Conservation (phyloP, 2,888 invertebrate species). For the Agonopterix subpropinquella region DNA sequence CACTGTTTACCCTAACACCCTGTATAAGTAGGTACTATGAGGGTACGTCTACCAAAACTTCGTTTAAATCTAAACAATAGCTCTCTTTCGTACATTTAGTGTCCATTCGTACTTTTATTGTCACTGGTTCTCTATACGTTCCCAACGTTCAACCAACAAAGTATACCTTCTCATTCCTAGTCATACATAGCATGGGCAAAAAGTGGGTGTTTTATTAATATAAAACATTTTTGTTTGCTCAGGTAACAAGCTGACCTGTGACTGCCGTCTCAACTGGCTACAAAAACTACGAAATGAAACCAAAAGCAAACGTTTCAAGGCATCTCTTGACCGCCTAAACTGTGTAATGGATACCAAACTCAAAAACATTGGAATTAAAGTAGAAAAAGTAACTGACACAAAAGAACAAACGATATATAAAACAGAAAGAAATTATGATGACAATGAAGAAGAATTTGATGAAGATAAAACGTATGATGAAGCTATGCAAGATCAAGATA, state of each 20-base stretch:
- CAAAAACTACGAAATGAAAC: conserved; percentile 85
- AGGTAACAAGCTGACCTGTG: conserved; percentile 89
- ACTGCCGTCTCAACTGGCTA: conserved; percentile 88
- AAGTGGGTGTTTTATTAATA: no score
- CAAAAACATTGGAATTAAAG: conserved; percentile 35
- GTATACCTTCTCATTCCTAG: no score
- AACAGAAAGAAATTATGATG: conserved; percentile 42
- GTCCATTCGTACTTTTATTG: no score
- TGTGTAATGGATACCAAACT: conserved; percentile 77
- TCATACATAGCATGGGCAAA: no score
- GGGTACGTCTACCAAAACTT: no score
- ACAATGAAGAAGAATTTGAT: conserved; percentile 38
- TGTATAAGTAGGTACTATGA: no score
- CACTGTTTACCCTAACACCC: no score
- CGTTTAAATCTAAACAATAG: no score
- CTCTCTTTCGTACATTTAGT: no score
- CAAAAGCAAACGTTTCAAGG: conserved; percentile 79
- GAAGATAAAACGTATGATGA: conserved; percentile 57
- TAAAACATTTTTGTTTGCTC: conserved; percentile 26
- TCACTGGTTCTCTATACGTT: no score
- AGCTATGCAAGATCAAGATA: conserved; percentile 59
- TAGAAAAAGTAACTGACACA: conserved; percentile 23
- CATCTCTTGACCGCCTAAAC: conserved; percentile 79
- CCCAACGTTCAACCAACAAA: no score
- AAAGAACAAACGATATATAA: not conserved